These are phyloP conservation scores for Synanthedon andrenaeformis DNA, from an alignment of 2,888 invertebrate genomes.

Conservation along the genomic window DNA sequence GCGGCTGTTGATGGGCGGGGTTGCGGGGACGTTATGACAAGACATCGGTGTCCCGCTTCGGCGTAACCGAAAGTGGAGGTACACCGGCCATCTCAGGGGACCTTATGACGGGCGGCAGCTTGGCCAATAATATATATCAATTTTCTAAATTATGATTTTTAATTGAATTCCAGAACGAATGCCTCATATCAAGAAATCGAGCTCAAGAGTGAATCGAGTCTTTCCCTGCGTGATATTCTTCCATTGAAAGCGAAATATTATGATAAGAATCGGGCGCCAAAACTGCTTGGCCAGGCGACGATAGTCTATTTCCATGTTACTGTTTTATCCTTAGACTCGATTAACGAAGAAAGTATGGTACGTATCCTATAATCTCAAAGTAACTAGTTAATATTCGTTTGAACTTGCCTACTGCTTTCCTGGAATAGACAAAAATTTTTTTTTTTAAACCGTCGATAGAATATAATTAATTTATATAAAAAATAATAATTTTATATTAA, in stretches of 20 bases:
- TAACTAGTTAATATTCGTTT: conserved; percentile 7
- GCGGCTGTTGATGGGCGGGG: too few relatives aligned
- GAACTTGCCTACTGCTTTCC: neutral
- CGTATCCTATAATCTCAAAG: conserved; percentile 13
- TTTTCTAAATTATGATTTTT: too few relatives aligned
- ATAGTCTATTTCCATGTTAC: conserved; percentile 93
- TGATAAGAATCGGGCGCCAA: conserved; percentile 91
- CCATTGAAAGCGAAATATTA: conserved; percentile 87
- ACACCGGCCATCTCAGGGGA: too few relatives aligned
- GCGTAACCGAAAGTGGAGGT: too few relatives aligned
- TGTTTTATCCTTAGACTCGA: conserved; percentile 91
- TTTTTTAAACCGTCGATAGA: too few relatives aligned
- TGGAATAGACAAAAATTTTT: neutral
- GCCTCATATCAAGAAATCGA: conserved; percentile 59
- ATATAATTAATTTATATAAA: too few relatives aligned
- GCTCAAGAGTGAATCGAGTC: conserved; percentile 49
- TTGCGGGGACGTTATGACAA: too few relatives aligned
- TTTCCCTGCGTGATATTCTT: conserved; percentile 86
- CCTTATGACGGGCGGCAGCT: too few relatives aligned
- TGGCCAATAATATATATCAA: too few relatives aligned
- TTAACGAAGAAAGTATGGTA: conserved; percentile 96
- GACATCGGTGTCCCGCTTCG: too few relatives aligned
- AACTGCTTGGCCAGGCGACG: conserved; percentile 86
- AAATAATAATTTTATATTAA: too few relatives aligned
- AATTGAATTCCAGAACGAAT: conserved; percentile 42